These are phyloP conservation scores for Tenebrio molitor DNA, from an alignment of 1,140 invertebrate species.

Conservation along the genomic window DNA sequence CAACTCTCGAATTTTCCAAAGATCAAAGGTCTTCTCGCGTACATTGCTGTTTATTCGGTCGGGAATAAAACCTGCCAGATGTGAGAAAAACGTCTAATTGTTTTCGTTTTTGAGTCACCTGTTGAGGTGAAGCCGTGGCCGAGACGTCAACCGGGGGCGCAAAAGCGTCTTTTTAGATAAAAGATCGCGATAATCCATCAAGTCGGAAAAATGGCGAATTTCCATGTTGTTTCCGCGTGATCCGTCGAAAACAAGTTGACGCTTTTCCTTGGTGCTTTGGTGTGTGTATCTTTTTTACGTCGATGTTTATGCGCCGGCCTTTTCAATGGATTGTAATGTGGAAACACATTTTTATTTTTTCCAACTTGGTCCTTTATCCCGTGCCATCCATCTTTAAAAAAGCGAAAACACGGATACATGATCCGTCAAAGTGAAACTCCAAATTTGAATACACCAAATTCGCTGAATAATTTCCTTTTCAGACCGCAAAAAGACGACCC, in stretches of 20 bases:
- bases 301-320: background rate
- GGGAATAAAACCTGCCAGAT: too few relatives aligned
- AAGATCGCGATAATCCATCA: constrained; percentile 11
- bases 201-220: constrained; percentile 1
- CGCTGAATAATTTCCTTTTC: constrained; percentile 15
- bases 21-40: too few relatives aligned
- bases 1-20: too few relatives aligned
- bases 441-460: constrained; percentile 13
- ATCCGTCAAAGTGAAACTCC: background rate
- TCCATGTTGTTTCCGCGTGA: background rate
- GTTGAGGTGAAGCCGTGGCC: background rate
- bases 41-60: too few relatives aligned
- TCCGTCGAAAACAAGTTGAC: background rate
- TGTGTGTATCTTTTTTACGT: background rate
- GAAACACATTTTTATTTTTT: background rate
- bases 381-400: constrained; percentile 10
- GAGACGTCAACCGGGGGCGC: background rate
- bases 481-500: constrained; percentile 7
- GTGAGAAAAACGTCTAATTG: too few relatives aligned
- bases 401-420: background rate
- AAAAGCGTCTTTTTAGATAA: background rate
- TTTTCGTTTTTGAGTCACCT: too few relatives aligned
- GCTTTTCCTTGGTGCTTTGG: background rate
- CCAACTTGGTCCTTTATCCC: background rate
- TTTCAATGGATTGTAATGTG: constrained; percentile 1